Conservation (phyloP, 2,888 invertebrate genomes). For the Cryptocephalus moraei region DNA sequence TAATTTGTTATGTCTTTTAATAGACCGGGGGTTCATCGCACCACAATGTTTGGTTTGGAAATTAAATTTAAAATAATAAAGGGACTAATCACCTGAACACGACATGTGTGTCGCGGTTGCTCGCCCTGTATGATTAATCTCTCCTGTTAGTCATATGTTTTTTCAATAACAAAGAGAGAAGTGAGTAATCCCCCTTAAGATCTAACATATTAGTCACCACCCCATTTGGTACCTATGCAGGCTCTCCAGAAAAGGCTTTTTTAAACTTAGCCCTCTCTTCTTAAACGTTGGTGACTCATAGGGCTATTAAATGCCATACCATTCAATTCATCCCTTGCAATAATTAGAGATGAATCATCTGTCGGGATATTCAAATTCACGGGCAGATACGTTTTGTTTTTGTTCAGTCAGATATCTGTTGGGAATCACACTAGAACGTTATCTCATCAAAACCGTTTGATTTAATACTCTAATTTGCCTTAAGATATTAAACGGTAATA, state of each 20-base stretch:
- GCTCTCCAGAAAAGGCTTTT: slow-evolving; percentile 8
- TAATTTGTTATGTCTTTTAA: neutral
- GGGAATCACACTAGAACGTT: too few relatives aligned
- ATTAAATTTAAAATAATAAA: too few relatives aligned
- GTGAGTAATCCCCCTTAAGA: slow-evolving; percentile 7
- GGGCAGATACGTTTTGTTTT: too few relatives aligned
- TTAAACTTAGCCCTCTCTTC: slow-evolving; percentile 6
- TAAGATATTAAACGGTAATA: too few relatives aligned
- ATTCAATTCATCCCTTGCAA: slow-evolving; percentile 14
- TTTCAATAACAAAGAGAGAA: neutral
- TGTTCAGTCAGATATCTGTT: too few relatives aligned
- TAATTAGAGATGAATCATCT: neutral
- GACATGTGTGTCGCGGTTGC: neutral
- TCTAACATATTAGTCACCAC: slow-evolving; percentile 9
- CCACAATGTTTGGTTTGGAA: too few relatives aligned
- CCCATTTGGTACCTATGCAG: slow-evolving; percentile 5
- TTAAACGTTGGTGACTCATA: neutral
- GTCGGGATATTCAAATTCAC: too few relatives aligned
- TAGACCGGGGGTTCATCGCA: too few relatives aligned
- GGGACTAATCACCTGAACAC: too few relatives aligned
- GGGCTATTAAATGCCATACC: slow-evolving; percentile 10
- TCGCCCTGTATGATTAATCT: neutral
- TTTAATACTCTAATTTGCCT: too few relatives aligned
- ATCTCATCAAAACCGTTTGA: too few relatives aligned
- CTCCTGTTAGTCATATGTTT: slow-evolving; percentile 1